Conservation (phyloP, 2,797 vertebrate genomes). For the Margarornis squamiger region DNA sequence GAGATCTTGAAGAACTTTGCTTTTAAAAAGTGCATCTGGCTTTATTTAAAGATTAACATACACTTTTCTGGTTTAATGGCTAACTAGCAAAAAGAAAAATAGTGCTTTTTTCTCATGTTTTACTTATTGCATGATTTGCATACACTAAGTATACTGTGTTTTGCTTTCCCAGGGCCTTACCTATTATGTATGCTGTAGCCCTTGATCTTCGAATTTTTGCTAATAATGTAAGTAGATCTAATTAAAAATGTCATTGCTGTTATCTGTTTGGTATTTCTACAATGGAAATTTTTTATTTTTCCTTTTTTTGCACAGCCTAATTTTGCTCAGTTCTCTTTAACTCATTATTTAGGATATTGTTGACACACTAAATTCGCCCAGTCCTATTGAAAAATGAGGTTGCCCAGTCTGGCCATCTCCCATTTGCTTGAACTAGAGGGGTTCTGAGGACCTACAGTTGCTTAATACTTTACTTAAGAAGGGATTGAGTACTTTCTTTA, state of each 20-base stretch:
- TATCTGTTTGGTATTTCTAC: neutral
- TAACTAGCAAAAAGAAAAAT: neutral
- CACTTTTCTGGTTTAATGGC: neutral
- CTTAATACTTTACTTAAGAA: neutral
- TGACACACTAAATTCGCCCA: neutral
- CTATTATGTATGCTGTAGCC: constrained; percentile 92
- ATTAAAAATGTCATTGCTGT: neutral
- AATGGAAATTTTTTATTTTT: neutral
- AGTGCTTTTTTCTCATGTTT: neutral
- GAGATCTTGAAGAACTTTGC: neutral
- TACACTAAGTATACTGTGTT: neutral
- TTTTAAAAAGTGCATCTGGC: neutral
- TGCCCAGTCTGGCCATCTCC: neutral
- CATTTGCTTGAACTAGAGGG: neutral
- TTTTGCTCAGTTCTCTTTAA: neutral
- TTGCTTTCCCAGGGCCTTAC: constrained; percentile 84
- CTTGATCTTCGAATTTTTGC: constrained; percentile 95
- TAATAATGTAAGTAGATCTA: constrained; percentile 86
- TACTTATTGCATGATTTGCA: neutral
- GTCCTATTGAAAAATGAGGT: neutral
- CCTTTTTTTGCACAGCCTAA: neutral
- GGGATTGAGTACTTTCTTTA: neutral
- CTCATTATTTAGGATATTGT: neutral
- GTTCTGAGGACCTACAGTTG: neutral
- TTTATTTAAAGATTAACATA: neutral